Evolutionary conservation across 2,888 invertebrate species (phyloP).

Genomic region (Deilephila porcellus): DNA sequence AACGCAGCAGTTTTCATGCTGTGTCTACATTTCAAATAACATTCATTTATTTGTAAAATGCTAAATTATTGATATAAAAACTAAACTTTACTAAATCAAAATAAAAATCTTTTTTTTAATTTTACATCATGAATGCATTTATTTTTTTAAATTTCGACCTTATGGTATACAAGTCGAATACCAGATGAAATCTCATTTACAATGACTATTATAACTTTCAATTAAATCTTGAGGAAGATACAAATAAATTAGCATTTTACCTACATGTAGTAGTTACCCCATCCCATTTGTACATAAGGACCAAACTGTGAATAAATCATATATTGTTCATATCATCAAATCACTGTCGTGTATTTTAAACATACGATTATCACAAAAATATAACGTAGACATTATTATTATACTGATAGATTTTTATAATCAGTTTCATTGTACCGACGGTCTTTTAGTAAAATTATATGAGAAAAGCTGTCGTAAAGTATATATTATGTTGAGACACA

Average conservation of each 20-base stretch:
- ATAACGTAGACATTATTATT: slow-evolving; percentile 42
- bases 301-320: slow-evolving; percentile 67
- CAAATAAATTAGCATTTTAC: slow-evolving; percentile 27
- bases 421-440: slow-evolving; percentile 36
- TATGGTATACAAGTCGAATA: background rate
- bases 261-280: slow-evolving; percentile 23
- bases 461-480: background rate
- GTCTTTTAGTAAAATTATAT: slow-evolving; percentile 1
- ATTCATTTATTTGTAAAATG: slow-evolving; percentile 13
- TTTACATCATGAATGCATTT: too few species aligned
- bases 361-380: slow-evolving; percentile 45
- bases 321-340: slow-evolving; percentile 70
- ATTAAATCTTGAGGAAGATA: background rate
- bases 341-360: slow-evolving; percentile 46
- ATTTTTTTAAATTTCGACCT: too few species aligned
- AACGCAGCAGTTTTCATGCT: slow-evolving; percentile 3
- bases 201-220: background rate
- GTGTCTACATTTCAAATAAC: slow-evolving; percentile 1
- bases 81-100: background rate
- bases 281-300: slow-evolving; percentile 65
- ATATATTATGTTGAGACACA: too few species aligned
- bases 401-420: slow-evolving; percentile 56
- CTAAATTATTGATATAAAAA: background rate
- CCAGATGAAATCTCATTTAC: background rate
- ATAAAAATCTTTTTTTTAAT: background rate